phyloP scores from a whole-genome alignment of 2,797 vertebrate genomes.

The Labroides dimidiatus region DNA sequence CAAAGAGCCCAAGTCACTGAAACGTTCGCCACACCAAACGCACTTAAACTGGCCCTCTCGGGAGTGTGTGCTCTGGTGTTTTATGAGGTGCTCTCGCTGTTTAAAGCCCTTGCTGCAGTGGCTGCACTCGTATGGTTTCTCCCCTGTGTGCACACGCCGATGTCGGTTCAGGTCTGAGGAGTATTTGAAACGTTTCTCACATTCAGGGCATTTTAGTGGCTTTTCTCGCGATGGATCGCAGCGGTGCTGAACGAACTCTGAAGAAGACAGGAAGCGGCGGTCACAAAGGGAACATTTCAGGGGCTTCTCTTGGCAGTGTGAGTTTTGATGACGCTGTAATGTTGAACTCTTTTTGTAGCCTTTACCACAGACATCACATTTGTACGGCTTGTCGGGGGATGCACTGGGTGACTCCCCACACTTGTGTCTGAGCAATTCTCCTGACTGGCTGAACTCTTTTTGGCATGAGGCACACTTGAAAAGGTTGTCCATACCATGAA shows the following conservation, averaged over 20 bases:
- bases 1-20: constrained; percentile 93
- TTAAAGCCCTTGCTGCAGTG: constrained; percentile 98
- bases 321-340: constrained; percentile 95
- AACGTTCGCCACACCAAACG: constrained; percentile 97
- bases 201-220: constrained; percentile 96
- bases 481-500: constrained; percentile 96
- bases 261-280: constrained; percentile 96
- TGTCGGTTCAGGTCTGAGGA: constrained; percentile 96
- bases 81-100: constrained; percentile 96
- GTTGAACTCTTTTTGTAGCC: constrained; percentile 97
- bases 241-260: constrained; percentile 97
- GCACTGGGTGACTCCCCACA: constrained; percentile 85
- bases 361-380: constrained; percentile 94
- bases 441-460: constrained; percentile 97
- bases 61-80: constrained; percentile 95
- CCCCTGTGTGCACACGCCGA: constrained; percentile 93
- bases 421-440: constrained; percentile 95
- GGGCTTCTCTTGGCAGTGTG: constrained; percentile 96
- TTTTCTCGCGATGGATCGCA: constrained; percentile 96
- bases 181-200: constrained; percentile 98
- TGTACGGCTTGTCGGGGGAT: constrained; percentile 94
- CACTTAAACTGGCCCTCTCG: constrained; percentile 98
- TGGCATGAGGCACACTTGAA: constrained; percentile 98
- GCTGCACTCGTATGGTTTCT: constrained; percentile 97
- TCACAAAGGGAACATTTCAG: constrained; percentile 97